phyloP scores from a whole-genome alignment of 2,113 vertebrate genomes.

The Jaculus jaculus region DNA sequence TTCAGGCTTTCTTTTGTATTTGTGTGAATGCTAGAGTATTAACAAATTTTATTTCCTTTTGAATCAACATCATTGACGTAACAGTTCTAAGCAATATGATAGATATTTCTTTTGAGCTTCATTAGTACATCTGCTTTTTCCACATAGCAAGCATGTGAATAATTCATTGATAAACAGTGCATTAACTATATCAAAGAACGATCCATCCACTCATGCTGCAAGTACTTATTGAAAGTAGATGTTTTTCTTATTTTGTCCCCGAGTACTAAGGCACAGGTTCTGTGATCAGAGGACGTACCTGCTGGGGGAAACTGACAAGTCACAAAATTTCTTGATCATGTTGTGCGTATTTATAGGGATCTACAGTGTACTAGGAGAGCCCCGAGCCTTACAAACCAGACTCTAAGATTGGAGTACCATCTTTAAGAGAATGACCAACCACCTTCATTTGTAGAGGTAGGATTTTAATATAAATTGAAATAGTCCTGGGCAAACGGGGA shows the following conservation, averaged over 20 bases:
- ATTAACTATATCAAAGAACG: neutral
- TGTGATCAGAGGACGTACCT: neutral
- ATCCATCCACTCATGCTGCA: neutral
- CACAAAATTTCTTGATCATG: neutral
- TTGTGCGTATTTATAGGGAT: no score
- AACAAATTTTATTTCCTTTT: slow-evolving; percentile 7
- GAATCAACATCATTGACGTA: neutral
- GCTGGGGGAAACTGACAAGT: neutral
- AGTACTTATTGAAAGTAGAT: neutral
- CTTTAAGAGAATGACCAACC: no score
- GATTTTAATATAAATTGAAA: no score
- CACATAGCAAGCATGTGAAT: neutral
- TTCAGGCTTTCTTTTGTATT: neutral
- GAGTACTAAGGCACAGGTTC: neutral
- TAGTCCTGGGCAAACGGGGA: no score
- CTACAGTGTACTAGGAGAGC: no score
- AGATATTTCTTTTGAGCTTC: neutral
- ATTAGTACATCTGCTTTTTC: neutral
- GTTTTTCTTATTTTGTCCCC: neutral
- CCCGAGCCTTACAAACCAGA: neutral
- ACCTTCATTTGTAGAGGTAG: no score
- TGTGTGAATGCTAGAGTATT: neutral
- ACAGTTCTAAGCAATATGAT: neutral
- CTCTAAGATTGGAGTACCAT: no score
- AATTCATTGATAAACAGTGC: neutral